Conservation (phyloP, 2,113 vertebrate genomes). For the Natator depressus region DNA sequence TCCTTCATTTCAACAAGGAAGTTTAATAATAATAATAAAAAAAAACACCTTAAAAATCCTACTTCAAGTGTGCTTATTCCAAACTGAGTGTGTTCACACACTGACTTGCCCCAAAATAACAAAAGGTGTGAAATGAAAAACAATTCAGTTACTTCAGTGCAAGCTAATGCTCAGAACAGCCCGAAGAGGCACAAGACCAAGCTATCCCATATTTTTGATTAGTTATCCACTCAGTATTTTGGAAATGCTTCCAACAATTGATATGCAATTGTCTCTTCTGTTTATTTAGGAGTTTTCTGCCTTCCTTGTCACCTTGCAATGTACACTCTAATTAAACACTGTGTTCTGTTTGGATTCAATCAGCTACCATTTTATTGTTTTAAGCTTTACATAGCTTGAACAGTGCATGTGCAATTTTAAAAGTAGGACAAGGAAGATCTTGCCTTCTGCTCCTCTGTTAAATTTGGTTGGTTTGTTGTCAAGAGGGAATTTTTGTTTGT, state of each 20-base stretch:
- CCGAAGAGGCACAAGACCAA: accelerated
- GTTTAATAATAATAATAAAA: background rate
- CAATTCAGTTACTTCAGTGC: accelerated
- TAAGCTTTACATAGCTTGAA: accelerated
- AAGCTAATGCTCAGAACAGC: background rate
- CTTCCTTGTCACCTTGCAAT: no score
- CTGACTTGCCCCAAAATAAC: accelerated
- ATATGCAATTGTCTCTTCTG: background rate
- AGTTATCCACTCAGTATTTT: background rate
- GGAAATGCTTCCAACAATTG: background rate
- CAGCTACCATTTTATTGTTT: background rate
- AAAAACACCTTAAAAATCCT: background rate
- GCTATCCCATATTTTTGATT: accelerated
- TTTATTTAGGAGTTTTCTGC: background rate
- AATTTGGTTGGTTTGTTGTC: background rate
- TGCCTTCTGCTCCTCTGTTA: background rate
- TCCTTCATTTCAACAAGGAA: background rate
- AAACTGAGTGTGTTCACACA: accelerated
- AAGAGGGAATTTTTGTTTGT: background rate
- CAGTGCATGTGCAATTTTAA: background rate
- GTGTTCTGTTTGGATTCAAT: background rate
- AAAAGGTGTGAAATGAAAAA: accelerated
- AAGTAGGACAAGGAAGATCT: background rate
- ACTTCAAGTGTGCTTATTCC: background rate
- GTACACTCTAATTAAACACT: accelerated